These are phyloP conservation scores for Drosophila parvula DNA, from an alignment of 1,140 invertebrate species.

Conservation along the genomic window DNA sequence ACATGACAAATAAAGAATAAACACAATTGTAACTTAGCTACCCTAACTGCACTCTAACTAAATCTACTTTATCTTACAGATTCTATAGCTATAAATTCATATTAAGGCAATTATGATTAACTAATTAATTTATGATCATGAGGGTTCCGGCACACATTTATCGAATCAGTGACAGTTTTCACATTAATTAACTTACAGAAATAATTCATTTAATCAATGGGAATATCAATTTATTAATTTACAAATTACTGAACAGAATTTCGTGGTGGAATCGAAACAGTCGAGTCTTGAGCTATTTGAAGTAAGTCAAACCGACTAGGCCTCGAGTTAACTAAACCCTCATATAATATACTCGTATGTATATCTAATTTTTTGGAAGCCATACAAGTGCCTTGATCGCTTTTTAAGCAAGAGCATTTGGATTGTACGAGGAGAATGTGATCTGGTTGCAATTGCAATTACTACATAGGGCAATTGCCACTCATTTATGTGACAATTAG, in stretches of 20 bases:
- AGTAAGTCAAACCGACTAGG: background rate
- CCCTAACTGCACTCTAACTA: background rate
- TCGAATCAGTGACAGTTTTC: no score
- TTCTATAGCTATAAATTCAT: background rate
- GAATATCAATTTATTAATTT: no score
- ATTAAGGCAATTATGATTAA: background rate
- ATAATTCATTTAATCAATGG: no score
- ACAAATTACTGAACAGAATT: no score
- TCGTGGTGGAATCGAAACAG: no score
- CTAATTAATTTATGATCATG: background rate
- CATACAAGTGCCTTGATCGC: background rate
- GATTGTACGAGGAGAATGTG: slow-evolving; percentile 1
- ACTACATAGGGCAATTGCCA: slow-evolving; percentile 42
- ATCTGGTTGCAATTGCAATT: slow-evolving; percentile 45
- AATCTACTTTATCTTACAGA: no score
- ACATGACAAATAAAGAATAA: background rate
- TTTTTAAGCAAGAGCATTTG: background rate
- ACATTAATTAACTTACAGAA: no score
- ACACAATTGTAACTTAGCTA: background rate
- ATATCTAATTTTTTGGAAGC: background rate
- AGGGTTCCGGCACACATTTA: no score
- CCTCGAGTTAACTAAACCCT: background rate
- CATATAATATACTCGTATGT: no score
- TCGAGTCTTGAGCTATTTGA: no score
- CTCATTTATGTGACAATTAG: slow-evolving; percentile 64